Evolutionary conservation across 2,113 vertebrate species (phyloP), one percentile per base, ranked within the genome.

Genomic region (Uropsilus gracilis): DNA sequence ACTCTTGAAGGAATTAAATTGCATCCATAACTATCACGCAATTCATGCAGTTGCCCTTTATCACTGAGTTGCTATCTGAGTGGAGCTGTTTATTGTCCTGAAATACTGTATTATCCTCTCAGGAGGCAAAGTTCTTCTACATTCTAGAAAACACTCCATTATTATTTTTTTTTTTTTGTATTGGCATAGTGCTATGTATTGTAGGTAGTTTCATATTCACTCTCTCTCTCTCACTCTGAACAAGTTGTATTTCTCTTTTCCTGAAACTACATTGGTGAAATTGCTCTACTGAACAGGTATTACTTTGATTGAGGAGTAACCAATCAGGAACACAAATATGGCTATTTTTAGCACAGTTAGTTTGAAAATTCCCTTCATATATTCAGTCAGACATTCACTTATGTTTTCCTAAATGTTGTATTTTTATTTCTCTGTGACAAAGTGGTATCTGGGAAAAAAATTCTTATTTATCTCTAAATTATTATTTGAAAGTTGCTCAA

Each of bases 1-100:
- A 82, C 66, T 73, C 72, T 90, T 90, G 66, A 94, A 83, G 50
- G 26, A 69, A 73, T 95, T 86, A 94, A 86, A 86, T 59, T 82
- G 68, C 44, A n/a, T 78, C 44, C 22, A 94, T 32, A 86, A 6
- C 32, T 69, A 39, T 69, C 50, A n/a, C 68, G 34, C 7, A 55
- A 2, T 68, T 92, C 57, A 18, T 3, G 11, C 16, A 13, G 24
- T 84, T 77, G 72, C 64, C 61, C 78, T 86, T 86, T 63, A 50
- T 81, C 66, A 68, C 18, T 8, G 1, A 8, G 34, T 64, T 77
- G 44, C 78, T 59, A 6, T 82, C 76, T 28, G 86, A 90, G 34
- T 72, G 69, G 24, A 59, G 22, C 42, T 48, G 8, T 7, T 87
- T 85, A 66, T 37, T 89, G 57, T 72, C 64, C 57, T 71, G 18